A percentile compares a stretch with the other conserved stretches of the same genome.
phyloP scores from a whole-genome alignment of 2,113 vertebrate species.

The Albula glossodonta region DNA sequence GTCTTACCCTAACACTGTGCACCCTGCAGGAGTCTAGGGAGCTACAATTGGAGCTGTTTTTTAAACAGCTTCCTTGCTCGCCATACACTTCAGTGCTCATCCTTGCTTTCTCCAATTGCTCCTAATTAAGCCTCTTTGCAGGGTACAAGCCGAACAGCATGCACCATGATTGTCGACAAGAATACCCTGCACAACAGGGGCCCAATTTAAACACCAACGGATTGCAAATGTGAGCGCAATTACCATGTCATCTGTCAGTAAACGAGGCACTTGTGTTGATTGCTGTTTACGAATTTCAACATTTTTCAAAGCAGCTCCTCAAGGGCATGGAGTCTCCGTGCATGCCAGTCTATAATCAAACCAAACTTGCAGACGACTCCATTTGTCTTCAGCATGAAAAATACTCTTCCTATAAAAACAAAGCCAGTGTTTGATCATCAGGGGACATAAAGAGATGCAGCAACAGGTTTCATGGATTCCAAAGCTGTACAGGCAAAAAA shows the following conservation, averaged over 20 bases:
- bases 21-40: neutral
- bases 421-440: neutral
- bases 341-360: constrained; percentile 25
- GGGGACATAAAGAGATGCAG: neutral
- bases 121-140: constrained; percentile 13
- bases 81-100: neutral
- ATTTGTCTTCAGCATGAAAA: constrained; percentile 4
- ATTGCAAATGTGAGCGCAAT: constrained; percentile 31
- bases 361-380: neutral
- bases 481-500: neutral
- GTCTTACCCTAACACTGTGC: neutral
- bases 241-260: constrained; percentile 22
- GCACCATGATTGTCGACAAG: constrained; percentile 25
- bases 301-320: constrained; percentile 4
- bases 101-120: neutral
- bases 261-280: constrained; percentile 24
- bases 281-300: constrained; percentile 29
- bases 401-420: neutral
- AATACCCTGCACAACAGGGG: neutral
- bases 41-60: neutral
- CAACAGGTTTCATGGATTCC: neutral
- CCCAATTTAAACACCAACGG: constrained; percentile 11
- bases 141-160: neutral
- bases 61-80: neutral
- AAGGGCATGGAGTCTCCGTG: constrained; percentile 15